Evolutionary conservation across 2,113 vertebrate species (phyloP).

Genomic region (Nibea albiflora): DNA sequence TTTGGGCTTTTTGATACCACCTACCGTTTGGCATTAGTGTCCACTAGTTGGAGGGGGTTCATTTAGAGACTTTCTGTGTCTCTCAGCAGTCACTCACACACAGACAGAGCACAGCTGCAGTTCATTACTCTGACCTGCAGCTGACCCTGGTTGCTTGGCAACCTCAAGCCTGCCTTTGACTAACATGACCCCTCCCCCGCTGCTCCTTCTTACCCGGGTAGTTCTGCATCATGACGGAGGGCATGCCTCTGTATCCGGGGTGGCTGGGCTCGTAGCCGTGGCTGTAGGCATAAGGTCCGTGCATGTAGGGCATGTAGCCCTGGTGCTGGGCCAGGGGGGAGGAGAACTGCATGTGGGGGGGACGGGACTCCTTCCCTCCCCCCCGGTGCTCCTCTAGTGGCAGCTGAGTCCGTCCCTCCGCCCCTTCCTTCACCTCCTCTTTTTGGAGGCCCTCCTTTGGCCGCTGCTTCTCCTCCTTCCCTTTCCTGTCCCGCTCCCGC

Average conservation of each 20-base stretch:
- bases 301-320: slow-evolving; percentile 97
- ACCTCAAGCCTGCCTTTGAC: too few relatives aligned
- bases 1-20: too few relatives aligned
- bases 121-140: too few relatives aligned
- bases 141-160: too few relatives aligned
- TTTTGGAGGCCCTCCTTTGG: slow-evolving; percentile 88
- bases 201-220: slow-evolving; percentile 89
- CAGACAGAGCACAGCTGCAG: too few relatives aligned
- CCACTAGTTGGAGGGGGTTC: too few relatives aligned
- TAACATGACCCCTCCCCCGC: too few relatives aligned
- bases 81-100: too few relatives aligned
- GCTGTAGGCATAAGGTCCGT: slow-evolving; percentile 92
- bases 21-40: too few relatives aligned
- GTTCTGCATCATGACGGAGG: slow-evolving; percentile 98
- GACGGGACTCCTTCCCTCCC: slow-evolving; percentile 89
- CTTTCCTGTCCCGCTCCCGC: slow-evolving; percentile 89
- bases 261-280: slow-evolving; percentile 94
- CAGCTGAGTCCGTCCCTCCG: slow-evolving; percentile 81
- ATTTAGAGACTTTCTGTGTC: too few relatives aligned
- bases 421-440: slow-evolving; percentile 91
- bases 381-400: slow-evolving; percentile 88
- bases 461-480: slow-evolving; percentile 90
- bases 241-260: slow-evolving; percentile 94
- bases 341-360: slow-evolving; percentile 92
- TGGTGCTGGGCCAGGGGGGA: slow-evolving; percentile 94